Evolutionary conservation across 2,113 vertebrate species (phyloP).

Genomic region (Orthonyx spaldingii): DNA sequence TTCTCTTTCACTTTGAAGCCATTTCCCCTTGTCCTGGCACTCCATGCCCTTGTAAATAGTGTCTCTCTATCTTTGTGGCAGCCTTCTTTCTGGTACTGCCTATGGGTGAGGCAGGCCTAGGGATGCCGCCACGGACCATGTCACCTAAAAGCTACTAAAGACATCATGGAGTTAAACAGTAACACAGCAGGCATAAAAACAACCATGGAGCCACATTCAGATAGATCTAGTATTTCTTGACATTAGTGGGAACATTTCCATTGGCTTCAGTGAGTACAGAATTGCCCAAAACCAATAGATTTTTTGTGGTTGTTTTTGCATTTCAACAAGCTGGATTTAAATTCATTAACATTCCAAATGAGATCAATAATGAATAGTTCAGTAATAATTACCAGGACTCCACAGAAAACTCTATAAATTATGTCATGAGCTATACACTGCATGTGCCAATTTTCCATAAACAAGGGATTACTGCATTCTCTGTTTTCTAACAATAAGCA

Average conservation of each 20-base stretch:
- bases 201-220: background rate
- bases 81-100: background rate
- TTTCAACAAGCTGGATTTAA: constrained; percentile 47
- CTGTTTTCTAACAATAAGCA: constrained; percentile 56
- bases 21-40: background rate
- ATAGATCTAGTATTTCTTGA: background rate
- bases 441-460: constrained; percentile 53
- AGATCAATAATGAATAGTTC: constrained; percentile 58
- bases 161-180: background rate
- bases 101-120: background rate
- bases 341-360: constrained; percentile 56
- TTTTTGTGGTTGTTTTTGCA: constrained; percentile 36
- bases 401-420: constrained; percentile 48
- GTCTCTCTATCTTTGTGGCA: background rate
- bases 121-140: background rate
- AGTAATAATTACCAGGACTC: constrained; percentile 60
- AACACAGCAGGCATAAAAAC: background rate
- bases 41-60: too few relatives aligned
- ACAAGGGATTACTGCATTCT: constrained; percentile 17
- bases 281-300: constrained; percentile 13
- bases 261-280: background rate
- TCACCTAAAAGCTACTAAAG: background rate
- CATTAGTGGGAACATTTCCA: background rate
- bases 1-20: background rate
- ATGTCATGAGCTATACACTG: constrained; percentile 2